Evolutionary conservation across 2,113 vertebrate genomes (phyloP), one percentile per base, ranked within the genome.

Genomic region (Thomomys bottae): DNA sequence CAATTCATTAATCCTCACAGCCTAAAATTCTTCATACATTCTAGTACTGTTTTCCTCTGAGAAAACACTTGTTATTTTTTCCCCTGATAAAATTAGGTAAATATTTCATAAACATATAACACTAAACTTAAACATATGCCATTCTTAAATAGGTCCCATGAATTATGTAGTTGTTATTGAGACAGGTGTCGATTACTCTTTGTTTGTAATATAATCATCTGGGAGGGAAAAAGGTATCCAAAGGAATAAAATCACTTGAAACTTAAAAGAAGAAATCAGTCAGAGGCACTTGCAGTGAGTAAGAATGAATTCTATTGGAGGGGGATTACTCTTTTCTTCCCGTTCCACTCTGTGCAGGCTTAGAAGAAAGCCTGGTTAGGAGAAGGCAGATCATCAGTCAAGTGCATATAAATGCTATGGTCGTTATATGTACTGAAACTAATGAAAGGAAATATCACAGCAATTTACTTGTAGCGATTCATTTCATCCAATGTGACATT

Each of bases 401-500:
- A 71, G 32, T 94, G 32, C 1, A n/a, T 40, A 3, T 40, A 40
- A 84, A 17, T 89, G 73, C 5, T 42, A 67, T 81, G 64, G 54
- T 88, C 66, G 93, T 89, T 92, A 66, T 82, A 32, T 63, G 32
- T 85, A 87, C 40, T 68, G 34, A 91, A 94, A 92, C 71, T 79
- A 83, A 76, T 78, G 26, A 94, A 91, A 63, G 11, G 28, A 88
- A 93, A 73, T 63, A 82, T 73, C 38, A 76, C 67, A 85, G 75
- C 34, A 84, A 11, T 84, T 28, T 91, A 72, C 54, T 75, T 80
- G 61, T 75, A 59, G 73, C 76, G 88, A 64, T 70, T 49, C 70
- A 82, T 76, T 90, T 79, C 30, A 80, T 77, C 61, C 86, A 73
- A 17, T 90, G 86, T 90, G 80, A 85, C 72, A 90, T 93, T 94